These are phyloP conservation scores for Gadus macrocephalus DNA, from an alignment of 2,113 vertebrate species.

Conservation along the genomic window DNA sequence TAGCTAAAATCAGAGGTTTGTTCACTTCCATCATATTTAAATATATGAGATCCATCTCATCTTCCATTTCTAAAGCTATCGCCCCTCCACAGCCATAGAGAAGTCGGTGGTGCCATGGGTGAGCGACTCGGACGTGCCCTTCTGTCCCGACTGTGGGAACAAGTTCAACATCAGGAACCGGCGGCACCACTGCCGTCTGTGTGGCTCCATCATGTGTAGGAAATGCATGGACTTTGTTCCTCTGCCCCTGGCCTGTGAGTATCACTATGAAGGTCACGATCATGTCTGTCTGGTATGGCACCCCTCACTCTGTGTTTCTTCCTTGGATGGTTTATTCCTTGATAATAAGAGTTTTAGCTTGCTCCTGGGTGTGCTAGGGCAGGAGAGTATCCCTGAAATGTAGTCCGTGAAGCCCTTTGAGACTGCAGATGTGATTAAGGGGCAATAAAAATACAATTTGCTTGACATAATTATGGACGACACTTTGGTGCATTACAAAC, in stretches of 20 bases:
- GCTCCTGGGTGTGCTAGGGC: no score
- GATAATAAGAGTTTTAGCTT: no score
- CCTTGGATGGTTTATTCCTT: no score
- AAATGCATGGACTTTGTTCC: conserved; percentile 89
- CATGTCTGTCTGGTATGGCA: no score
- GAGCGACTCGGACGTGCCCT: conserved; percentile 92
- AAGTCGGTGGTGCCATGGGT: conserved; percentile 96
- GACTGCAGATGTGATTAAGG: no score
- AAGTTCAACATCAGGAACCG: conserved; percentile 92
- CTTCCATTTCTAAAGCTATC: background rate
- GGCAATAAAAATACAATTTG: no score
- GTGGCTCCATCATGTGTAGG: conserved; percentile 96
- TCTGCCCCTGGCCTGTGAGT: conserved; percentile 85
- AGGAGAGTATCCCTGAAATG: no score
- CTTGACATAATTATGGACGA: no score
- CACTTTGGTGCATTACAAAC: no score
- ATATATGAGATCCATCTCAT: background rate
- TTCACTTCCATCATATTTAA: background rate
- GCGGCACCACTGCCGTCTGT: conserved; percentile 96
- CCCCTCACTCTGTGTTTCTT: no score
- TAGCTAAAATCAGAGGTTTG: conserved; percentile 92
- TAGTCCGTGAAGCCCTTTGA: no score
- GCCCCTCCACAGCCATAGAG: conserved; percentile 79
- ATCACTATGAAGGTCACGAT: conserved; percentile 10
- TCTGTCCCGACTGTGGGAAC: conserved; percentile 94